Base-by-base conservation (phyloP, 2,797 vertebrate genomes). In the Heterohyrax brucei region DNA sequence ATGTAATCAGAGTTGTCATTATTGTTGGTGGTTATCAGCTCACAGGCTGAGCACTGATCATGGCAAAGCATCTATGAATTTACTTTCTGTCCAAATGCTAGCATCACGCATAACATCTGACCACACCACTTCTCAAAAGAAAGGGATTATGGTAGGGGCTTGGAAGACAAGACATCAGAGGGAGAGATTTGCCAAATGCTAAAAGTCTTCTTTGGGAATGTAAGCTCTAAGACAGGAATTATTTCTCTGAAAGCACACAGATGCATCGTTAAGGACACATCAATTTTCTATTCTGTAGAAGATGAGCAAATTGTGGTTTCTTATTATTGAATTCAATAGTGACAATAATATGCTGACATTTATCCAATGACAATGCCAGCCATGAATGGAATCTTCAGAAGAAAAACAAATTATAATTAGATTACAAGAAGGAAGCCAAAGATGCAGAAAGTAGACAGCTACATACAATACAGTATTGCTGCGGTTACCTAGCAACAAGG, bases 351-450 rank as follows among this genome's bases (percentile, higher is more conserved):
- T 22, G 33, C 82, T 87, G 91, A 79, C 91, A 96, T 94, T 91
- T 88, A 91, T 76, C 61, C 0, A 1, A 82, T 88, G 85, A 97
- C 92, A 95, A 93, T 89, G 79, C 92, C 76, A 96, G 80, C 39
- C 89, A 76, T 50, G 62, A 92, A 84, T 56, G 53, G 48, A 94
- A 70, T 82, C 61, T 97, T 95, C 78, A 75, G 89, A 91, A 95
- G 91, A 89, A 96, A 96, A 94, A 95, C 82, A 96, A 24, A 86
- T 97, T 97, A 96, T 96, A 96, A 96, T 98, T 96, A 97, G 90
- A 81, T 24, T 30, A 66, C 89, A 88, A 87, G 79, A 92, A 97
- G 90, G 81, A 96, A 86, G 75, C 50, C 8, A 16, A 78, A 85
- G 92, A 95, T 87, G 75, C 84, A 87, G 87, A 90, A 95, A 82